Evolutionary conservation across 2,888 invertebrate genomes (phyloP), one percentile per base, ranked within the genome.

Genomic region (Euclidia mi): DNA sequence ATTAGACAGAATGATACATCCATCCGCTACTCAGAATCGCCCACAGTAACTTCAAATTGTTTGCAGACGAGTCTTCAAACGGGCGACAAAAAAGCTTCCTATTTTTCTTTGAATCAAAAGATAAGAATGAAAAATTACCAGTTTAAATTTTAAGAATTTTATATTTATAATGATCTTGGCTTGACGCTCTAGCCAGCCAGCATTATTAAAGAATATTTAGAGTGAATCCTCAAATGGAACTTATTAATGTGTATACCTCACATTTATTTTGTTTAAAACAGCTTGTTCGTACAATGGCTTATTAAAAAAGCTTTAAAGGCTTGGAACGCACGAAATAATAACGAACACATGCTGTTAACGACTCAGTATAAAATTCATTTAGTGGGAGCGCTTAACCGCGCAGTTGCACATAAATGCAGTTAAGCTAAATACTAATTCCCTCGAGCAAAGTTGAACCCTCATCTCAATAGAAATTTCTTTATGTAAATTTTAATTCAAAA

Each of bases 401-500:
- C 56, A 74, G 50, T 66, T 76, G 62, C 53, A 69, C 29, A 49
- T 35, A 56, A 73, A 66, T 72, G 67, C 60, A 71, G 66, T 78
- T 70, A 73, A 69, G 61, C 79, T 72, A 72, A 80, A 78, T 71
- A 76, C 74, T 71, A 65, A 67, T 69, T 78, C 81, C 69, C 79
- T 18, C 3, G 81, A 76, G 84, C 62, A 64, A 74, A 78, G 78
- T 87, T 81, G 51, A 76, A 85, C 82, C 73, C 78, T 75, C 81
- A 58, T 84, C 82, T 82, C 82, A 86, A 87, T 86, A 85, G 80
- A 82, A 82, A 84, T 81, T 82, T 84, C 79, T 86, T 85, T 83
- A 84, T 82, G 79, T 79, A 83, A 85, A 87, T 87, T 86, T 86
- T 86, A 85, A 88, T 87, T 86, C 60, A 75, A 83, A 83, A 83